phyloP scores from a whole-genome alignment of 1,140 invertebrate species.

The Nixonia krombeini region DNA sequence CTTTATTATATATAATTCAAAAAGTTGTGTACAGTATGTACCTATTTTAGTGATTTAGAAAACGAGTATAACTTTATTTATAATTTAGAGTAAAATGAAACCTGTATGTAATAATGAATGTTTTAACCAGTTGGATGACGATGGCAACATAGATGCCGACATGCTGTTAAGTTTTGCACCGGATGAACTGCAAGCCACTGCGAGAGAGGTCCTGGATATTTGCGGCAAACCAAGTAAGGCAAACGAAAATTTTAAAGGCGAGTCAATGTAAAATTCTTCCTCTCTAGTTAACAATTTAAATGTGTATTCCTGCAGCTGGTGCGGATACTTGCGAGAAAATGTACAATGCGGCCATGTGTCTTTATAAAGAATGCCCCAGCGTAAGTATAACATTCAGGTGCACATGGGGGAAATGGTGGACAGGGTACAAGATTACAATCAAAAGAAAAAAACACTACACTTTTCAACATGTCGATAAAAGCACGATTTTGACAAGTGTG shows the following conservation, averaged over 20 bases:
- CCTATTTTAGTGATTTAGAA: too few relatives aligned
- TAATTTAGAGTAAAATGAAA: too few relatives aligned
- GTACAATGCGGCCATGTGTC: constrained; percentile 51
- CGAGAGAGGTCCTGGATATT: constrained; percentile 20
- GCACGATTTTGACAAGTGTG: too few relatives aligned
- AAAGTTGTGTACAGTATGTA: too few relatives aligned
- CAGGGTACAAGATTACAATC: too few relatives aligned
- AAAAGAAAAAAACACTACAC: too few relatives aligned
- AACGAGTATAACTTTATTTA: too few relatives aligned
- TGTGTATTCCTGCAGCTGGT: constrained; percentile 38
- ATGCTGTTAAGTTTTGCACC: constrained; percentile 57
- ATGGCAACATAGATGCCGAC: constrained; percentile 54
- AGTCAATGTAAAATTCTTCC: neutral
- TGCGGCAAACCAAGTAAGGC: constrained; percentile 40
- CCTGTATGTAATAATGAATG: too few relatives aligned
- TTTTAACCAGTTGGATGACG: constrained; percentile 54
- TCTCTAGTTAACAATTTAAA: constrained; percentile 6
- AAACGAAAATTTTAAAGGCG: neutral
- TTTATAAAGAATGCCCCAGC: constrained; percentile 46
- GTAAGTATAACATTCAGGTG: constrained; percentile 52
- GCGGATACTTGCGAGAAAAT: constrained; percentile 57
- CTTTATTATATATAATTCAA: too few relatives aligned
- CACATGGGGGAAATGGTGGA: too few relatives aligned
- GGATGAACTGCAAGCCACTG: constrained; percentile 30
- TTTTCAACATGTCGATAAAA: too few relatives aligned